These are phyloP conservation scores for Enteromius trimaculatus DNA, from an alignment of 2,797 vertebrate genomes.

Conservation along the genomic window DNA sequence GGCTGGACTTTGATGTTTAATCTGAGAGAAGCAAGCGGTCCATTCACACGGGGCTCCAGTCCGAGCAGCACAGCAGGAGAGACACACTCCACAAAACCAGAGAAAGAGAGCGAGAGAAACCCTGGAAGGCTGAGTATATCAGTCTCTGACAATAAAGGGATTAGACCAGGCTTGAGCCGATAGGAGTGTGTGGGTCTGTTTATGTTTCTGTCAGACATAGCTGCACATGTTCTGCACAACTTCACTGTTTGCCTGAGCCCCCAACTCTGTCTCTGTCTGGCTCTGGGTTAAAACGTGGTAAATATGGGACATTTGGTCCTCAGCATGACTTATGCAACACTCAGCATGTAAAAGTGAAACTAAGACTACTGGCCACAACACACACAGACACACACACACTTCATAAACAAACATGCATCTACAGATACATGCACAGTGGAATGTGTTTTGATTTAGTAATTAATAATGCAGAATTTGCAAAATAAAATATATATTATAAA, in stretches of 20 bases:
- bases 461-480: background rate
- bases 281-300: conserved; percentile 65
- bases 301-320: conserved; percentile 75
- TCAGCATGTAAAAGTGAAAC: conserved; percentile 60
- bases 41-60: conserved; percentile 54
- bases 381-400: background rate
- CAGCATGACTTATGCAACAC: conserved; percentile 71
- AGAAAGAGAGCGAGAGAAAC: conserved; percentile 35
- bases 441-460: background rate
- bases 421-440: conserved; percentile 3
- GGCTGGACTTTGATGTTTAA: conserved; percentile 66
- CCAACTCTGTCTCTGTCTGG: conserved; percentile 30
- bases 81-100: conserved; percentile 37
- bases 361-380: conserved; percentile 21
- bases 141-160: conserved; percentile 55
- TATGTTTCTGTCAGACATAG: conserved; percentile 34
- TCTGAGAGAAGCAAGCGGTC: conserved; percentile 55
- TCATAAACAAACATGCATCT: conserved; percentile 20
- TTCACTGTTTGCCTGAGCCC: conserved; percentile 22
- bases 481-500: background rate
- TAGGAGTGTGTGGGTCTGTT: conserved; percentile 34
- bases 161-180: conserved; percentile 49
- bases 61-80: conserved; percentile 57
- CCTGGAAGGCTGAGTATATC: conserved; percentile 53
- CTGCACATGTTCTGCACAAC: conserved; percentile 34